phyloP scores from a whole-genome alignment of 2,888 invertebrate species.

The Andrena bucephala region DNA sequence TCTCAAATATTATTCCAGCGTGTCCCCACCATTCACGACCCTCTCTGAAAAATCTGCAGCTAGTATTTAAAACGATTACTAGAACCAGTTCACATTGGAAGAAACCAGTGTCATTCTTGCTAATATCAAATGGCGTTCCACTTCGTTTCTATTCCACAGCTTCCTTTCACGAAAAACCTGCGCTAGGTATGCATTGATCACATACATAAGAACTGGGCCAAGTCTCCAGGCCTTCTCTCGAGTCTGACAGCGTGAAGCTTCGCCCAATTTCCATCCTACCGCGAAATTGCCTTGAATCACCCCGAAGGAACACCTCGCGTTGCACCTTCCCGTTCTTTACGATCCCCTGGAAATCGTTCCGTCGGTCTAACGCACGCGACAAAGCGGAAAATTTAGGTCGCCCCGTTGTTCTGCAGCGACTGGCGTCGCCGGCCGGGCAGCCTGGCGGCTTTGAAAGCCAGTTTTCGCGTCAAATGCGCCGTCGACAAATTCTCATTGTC shows the following conservation, averaged over 20 bases:
- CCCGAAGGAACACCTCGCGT: constrained; percentile 21
- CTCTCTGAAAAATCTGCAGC: background rate
- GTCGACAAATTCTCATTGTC: constrained; percentile 84
- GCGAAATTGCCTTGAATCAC: constrained; percentile 43
- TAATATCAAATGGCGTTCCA: no score
- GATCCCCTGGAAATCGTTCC: constrained; percentile 20
- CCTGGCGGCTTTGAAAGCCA: constrained; percentile 69
- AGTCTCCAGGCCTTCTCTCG: background rate
- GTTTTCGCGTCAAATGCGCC: constrained; percentile 83
- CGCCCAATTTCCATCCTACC: constrained; percentile 27
- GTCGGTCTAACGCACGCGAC: constrained; percentile 68
- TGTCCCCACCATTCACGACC: background rate
- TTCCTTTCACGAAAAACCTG: no score
- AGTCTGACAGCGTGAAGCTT: constrained; percentile 14
- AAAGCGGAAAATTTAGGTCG: constrained; percentile 81
- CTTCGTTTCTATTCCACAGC: no score
- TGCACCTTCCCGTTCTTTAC: constrained; percentile 23
- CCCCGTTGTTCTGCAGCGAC: constrained; percentile 36
- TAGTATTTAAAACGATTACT: no score
- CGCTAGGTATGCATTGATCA: background rate
- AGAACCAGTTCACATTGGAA: no score
- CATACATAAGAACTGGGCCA: no score
- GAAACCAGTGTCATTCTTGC: no score
- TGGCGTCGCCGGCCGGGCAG: background rate
- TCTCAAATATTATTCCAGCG: constrained; percentile 48